These are phyloP conservation scores for Hypolimnas misippus DNA, from an alignment of 2,888 invertebrate species.

Conservation along the genomic window DNA sequence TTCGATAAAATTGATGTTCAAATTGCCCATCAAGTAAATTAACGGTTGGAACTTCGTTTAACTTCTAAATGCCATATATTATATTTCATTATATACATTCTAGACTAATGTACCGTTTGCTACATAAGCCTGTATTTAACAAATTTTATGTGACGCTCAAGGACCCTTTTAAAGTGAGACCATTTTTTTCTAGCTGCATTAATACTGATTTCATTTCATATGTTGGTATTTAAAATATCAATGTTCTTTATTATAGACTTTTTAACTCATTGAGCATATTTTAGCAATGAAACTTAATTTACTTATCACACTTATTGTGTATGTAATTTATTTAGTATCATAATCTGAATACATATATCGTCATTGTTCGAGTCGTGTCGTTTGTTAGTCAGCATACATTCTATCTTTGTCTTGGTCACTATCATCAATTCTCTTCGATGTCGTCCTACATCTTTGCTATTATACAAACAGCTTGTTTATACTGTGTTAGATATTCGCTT, in stretches of 20 bases:
- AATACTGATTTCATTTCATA: neutral
- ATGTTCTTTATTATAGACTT: no score
- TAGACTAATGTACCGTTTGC: neutral
- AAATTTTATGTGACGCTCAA: neutral
- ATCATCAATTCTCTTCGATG: constrained; percentile 52
- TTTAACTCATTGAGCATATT: no score
- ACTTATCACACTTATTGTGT: no score
- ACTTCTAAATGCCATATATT: neutral
- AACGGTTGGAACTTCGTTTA: neutral
- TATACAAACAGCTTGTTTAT: constrained; percentile 28
- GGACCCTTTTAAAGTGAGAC: neutral
- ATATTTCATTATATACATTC: neutral
- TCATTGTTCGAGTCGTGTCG: constrained; percentile 42
- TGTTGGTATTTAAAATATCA: neutral
- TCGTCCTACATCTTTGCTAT: constrained; percentile 45
- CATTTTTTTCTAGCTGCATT: neutral
- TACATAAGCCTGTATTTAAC: neutral
- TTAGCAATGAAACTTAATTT: no score
- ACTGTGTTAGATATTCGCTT: constrained; percentile 1
- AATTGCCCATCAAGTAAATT: constrained; percentile 2
- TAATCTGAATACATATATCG: constrained; percentile 24
- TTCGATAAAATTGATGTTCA: constrained; percentile 22
- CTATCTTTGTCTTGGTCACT: constrained; percentile 46
- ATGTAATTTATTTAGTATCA: constrained; percentile 22
- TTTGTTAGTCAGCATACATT: constrained; percentile 49